A percentile compares a stretch with the other conserved stretches of the same genome.
phyloP scores from a whole-genome alignment of 2,113 vertebrate genomes.

The Hippocampus abdominalis region DNA sequence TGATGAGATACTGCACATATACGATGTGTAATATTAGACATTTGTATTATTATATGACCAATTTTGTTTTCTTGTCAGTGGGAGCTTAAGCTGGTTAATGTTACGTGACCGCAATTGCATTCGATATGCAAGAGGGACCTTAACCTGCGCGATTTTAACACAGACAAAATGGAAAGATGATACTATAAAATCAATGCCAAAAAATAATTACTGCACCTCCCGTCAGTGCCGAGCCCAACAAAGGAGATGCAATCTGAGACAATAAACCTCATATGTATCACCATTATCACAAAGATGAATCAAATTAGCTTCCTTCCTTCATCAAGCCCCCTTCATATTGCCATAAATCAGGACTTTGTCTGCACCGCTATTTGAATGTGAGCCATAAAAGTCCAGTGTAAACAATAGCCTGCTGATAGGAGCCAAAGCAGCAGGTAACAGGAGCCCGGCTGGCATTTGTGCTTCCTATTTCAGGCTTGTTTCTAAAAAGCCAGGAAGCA shows the following conservation, averaged over 20 bases:
- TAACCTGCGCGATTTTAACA: neutral
- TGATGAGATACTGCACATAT: neutral
- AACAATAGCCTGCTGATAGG: conserved; percentile 45
- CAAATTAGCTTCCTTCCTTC: conserved; percentile 51
- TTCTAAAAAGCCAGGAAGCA: conserved; percentile 68
- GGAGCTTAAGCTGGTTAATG: neutral
- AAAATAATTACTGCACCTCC: conserved; percentile 7
- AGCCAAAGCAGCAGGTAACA: conserved; percentile 49
- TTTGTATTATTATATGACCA: too few species aligned
- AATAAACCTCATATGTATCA: conserved; percentile 32
- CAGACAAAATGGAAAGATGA: conserved; percentile 16
- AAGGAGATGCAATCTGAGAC: conserved; percentile 25
- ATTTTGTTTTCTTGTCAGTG: neutral
- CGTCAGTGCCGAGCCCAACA: conserved; percentile 20
- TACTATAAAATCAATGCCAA: conserved; percentile 19
- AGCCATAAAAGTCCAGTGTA: conserved; percentile 45
- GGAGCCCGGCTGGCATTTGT: conserved; percentile 61
- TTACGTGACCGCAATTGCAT: conserved; percentile 14
- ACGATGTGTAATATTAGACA: neutral
- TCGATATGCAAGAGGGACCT: neutral
- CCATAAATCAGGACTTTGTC: conserved; percentile 49
- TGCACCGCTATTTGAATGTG: conserved; percentile 30
- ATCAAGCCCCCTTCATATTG: conserved; percentile 34
- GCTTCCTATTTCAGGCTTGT: conserved; percentile 60
- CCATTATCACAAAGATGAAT: conserved; percentile 46